A percentile compares a stretch with the other conserved stretches of the same genome.
These are phyloP conservation scores for Dryobotodes eremita DNA, from an alignment of 2,888 invertebrate species.

Conservation along the genomic window DNA sequence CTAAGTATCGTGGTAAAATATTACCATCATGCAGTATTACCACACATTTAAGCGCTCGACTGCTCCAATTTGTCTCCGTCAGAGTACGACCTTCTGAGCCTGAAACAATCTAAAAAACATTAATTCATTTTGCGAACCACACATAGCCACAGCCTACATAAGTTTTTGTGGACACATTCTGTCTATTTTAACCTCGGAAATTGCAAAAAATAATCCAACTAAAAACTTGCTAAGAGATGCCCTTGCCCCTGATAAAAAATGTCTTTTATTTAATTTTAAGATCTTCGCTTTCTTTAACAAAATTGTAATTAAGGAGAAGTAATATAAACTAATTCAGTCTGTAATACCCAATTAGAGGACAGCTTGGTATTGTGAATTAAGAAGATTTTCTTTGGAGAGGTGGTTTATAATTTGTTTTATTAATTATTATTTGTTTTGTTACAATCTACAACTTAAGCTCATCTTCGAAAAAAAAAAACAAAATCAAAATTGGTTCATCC, in stretches of 20 bases:
- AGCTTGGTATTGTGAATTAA: conserved; percentile 32
- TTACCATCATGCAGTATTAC: not conserved
- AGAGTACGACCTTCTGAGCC: conserved; percentile 14
- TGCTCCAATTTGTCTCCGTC: conserved; percentile 42
- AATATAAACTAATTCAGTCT: conserved; percentile 53
- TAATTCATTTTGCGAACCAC: conserved; percentile 46
- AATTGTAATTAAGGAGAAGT: conserved; percentile 51
- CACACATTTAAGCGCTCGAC: not conserved
- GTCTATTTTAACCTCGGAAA: conserved; percentile 18
- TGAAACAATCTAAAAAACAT: conserved; percentile 50
- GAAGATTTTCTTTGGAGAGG: conserved; percentile 10
- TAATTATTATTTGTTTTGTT: conserved; percentile 3
- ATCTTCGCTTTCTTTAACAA: conserved; percentile 1
- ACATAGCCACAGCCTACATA: conserved; percentile 12
- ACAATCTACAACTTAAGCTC: not conserved
- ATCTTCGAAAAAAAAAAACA: not conserved
- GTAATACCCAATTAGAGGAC: conserved; percentile 51
- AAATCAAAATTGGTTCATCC: too few relatives aligned
- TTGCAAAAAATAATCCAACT: conserved; percentile 17
- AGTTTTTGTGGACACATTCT: conserved; percentile 38
- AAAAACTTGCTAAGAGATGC: conserved; percentile 18
- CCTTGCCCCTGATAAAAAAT: conserved; percentile 18
- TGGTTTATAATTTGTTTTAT: conserved; percentile 7
- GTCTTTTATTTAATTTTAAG: conserved; percentile 40
- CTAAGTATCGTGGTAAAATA: conserved; percentile 2